Conservation (phyloP, 1,140 invertebrate genomes). For the Philopotamus ludificatus region DNA sequence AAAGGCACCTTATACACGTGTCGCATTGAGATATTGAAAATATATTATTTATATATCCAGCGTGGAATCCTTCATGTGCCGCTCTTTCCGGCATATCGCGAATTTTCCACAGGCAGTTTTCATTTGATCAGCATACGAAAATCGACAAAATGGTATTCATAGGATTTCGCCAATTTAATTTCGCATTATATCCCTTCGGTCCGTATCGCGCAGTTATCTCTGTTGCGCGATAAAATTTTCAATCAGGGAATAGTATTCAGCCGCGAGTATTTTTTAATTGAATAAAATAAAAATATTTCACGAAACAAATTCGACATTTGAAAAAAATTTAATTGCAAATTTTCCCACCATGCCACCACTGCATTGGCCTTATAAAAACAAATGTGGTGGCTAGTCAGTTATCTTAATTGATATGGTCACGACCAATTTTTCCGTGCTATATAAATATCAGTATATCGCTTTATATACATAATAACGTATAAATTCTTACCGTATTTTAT, state of each 20-base stretch:
- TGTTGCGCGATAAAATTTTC: too few species aligned
- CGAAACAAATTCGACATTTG: too few species aligned
- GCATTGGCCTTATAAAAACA: not conserved
- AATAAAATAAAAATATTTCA: too few species aligned
- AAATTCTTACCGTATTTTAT: too few species aligned
- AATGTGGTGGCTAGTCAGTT: not conserved
- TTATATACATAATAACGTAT: too few species aligned
- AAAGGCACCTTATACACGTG: not conserved
- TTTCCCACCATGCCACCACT: not conserved
- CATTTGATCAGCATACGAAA: not conserved
- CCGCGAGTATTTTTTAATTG: too few species aligned
- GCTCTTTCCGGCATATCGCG: not conserved
- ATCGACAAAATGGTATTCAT: too few species aligned
- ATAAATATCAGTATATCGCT: not conserved
- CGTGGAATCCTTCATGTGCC: not conserved
- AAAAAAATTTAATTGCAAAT: too few species aligned
- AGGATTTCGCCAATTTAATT: too few species aligned
- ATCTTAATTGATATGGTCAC: not conserved
- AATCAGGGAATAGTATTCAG: too few species aligned
- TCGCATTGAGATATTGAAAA: slow-evolving; percentile 3
- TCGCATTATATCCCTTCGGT: too few species aligned
- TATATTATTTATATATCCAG: slow-evolving; percentile 1
- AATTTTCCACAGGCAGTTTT: not conserved
- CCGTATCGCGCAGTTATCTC: too few species aligned
- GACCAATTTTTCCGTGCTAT: not conserved